Percentiles rank a stretch among this genome's conserved stretches.
Conservation (phyloP, 30 jellyfish, hydroid and myxozoan genomes). For the Turritopsis dohrnii region DNA sequence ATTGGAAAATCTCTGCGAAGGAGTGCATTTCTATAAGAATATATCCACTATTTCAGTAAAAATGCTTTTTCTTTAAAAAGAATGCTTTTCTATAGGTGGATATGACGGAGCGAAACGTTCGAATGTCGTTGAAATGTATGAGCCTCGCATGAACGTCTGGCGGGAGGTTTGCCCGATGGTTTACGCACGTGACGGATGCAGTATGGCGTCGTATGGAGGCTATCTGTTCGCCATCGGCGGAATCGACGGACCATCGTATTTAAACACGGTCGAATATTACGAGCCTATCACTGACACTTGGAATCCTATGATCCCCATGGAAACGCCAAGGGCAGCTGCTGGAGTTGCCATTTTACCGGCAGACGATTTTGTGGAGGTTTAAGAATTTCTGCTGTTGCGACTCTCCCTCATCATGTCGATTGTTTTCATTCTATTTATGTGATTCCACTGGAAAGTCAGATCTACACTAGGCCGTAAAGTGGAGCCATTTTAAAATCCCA, state of each 20-base stretch:
- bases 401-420: not conserved
- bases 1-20: no score
- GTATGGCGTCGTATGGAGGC: conserved; percentile 79
- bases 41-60: not conserved
- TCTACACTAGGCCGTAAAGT: no score
- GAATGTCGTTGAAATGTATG: conserved; percentile 75
- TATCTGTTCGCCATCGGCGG: conserved; percentile 95
- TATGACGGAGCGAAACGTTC: conserved; percentile 85
- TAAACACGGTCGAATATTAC: conserved; percentile 86
- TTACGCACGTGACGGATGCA: conserved; percentile 89
- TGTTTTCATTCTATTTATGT: not conserved
- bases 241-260: conserved; percentile 93
- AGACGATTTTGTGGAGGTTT: conserved; percentile 2
- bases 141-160: conserved; percentile 91
- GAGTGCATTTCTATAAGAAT: no score
- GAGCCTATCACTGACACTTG: conserved; percentile 82
- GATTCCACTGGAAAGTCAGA: no score
- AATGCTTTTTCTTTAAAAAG: no score
- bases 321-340: conserved; percentile 88
- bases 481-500: no score
- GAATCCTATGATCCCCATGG: conserved; percentile 59
- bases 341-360: conserved; percentile 88
- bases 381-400: not conserved
- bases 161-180: conserved; percentile 58
- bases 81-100: conserved; percentile 88